phyloP scores from a whole-genome alignment of 2,113 vertebrate genomes.

The Collichthys lucidus region DNA sequence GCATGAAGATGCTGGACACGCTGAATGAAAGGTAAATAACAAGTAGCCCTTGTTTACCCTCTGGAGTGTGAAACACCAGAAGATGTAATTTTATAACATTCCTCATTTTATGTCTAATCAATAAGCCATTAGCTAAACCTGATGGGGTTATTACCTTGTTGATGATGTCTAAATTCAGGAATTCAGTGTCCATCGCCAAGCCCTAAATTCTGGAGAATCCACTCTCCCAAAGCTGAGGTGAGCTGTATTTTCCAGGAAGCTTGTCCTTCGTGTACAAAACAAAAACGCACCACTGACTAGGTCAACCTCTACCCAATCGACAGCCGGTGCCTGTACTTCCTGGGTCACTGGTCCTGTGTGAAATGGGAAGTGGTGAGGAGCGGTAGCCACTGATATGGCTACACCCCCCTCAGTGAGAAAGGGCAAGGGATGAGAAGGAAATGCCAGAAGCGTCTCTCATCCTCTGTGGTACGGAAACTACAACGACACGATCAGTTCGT shows the following conservation, averaged over 20 bases:
- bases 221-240: background rate
- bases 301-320: background rate
- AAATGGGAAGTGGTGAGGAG: slow-evolving; percentile 2
- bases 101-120: slow-evolving; percentile 1
- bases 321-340: background rate
- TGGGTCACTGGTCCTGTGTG: background rate
- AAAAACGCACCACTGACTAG: background rate
- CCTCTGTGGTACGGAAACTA: slow-evolving; percentile 6
- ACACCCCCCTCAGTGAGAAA: slow-evolving; percentile 44
- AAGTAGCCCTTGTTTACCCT: background rate
- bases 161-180: slow-evolving; percentile 20
- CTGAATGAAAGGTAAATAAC: slow-evolving; percentile 4
- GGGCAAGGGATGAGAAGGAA: slow-evolving; percentile 34
- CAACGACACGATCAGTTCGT: background rate
- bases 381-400: slow-evolving; percentile 16
- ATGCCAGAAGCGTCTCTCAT: slow-evolving; percentile 54
- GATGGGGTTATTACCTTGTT: slow-evolving; percentile 36
- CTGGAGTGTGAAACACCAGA: too few relatives aligned
- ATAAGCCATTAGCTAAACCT: slow-evolving; percentile 1
- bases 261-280: background rate
- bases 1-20: background rate
- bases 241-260: background rate
- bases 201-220: background rate
- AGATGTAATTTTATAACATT: background rate
- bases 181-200: background rate